Evolutionary conservation across 1,140 invertebrate species (phyloP).

Genomic region (Metopolophium dirhodum): DNA sequence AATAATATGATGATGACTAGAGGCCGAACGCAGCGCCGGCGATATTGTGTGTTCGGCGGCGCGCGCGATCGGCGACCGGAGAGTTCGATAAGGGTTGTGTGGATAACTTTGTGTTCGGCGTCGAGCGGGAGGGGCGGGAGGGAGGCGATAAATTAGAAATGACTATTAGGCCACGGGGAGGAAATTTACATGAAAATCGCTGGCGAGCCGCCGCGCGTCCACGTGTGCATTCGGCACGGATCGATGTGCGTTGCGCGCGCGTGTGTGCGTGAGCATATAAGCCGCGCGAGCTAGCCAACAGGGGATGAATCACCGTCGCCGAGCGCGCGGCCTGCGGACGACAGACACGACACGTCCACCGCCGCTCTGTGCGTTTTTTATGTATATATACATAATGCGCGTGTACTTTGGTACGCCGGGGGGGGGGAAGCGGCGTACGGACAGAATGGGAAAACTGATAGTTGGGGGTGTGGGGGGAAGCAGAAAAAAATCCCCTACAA

Average conservation of each 20-base stretch:
- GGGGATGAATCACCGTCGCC: slow-evolving; percentile 54
- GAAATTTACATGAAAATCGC: slow-evolving; percentile 55
- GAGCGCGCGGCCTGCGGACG: slow-evolving; percentile 9
- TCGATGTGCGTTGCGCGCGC: slow-evolving; percentile 3
- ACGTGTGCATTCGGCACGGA: slow-evolving; percentile 32
- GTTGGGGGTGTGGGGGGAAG: too few species aligned
- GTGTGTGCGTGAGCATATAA: slow-evolving; percentile 28
- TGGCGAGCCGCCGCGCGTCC: background rate
- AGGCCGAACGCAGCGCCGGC: background rate
- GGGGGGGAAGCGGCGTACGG: background rate
- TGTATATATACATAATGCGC: background rate
- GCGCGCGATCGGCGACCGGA: background rate
- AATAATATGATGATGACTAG: background rate
- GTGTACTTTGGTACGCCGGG: background rate
- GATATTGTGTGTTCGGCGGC: background rate
- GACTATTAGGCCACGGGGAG: slow-evolving; percentile 47
- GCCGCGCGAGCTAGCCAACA: slow-evolving; percentile 26
- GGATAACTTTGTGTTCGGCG: background rate
- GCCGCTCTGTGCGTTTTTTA: background rate
- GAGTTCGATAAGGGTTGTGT: background rate
- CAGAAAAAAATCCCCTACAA: slow-evolving; percentile 12
- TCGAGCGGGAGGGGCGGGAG: background rate
- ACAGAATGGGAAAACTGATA: background rate
- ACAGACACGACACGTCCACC: background rate
- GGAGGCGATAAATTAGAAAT: slow-evolving; percentile 53